Conservation (phyloP, 2,888 invertebrate genomes). For the Sclerodermus sp. region DNA sequence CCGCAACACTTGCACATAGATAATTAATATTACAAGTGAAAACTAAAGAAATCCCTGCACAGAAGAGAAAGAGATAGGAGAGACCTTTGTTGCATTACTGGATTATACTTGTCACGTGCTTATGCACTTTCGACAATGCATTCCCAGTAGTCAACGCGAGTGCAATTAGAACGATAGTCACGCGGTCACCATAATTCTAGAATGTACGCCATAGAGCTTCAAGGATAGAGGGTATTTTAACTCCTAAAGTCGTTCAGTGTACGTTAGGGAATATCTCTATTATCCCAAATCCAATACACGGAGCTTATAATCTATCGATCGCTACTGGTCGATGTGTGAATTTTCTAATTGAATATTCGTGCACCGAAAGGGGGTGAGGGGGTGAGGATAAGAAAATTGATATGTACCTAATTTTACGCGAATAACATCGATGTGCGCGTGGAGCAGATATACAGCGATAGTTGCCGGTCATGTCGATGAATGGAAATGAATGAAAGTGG, state of each 20-base stretch:
- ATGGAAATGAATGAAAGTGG: no score
- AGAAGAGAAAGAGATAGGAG: background rate
- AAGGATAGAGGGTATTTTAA: slow-evolving; percentile 18
- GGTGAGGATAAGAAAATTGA: no score
- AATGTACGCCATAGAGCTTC: slow-evolving; percentile 10
- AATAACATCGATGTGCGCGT: no score
- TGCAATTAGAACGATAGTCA: slow-evolving; percentile 29
- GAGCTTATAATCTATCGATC: background rate
- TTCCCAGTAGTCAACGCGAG: slow-evolving; percentile 15
- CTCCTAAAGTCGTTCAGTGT: slow-evolving; percentile 21
- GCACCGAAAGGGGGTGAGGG: background rate
- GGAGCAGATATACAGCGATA: no score
- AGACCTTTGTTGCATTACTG: slow-evolving; percentile 6
- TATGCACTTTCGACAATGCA: slow-evolving; percentile 11
- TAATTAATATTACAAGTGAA: no score
- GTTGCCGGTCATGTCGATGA: no score
- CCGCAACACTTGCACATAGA: slow-evolving; percentile 4
- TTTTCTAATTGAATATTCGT: background rate
- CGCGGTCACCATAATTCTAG: slow-evolving; percentile 20
- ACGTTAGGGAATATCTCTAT: slow-evolving; percentile 14
- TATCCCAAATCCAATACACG: no score
- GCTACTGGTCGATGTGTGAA: background rate
- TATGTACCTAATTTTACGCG: no score
- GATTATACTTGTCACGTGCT: slow-evolving; percentile 10
- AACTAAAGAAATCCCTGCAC: no score